Base-by-base conservation (phyloP, 2,888 invertebrate species). In the Oithona nana region DNA sequence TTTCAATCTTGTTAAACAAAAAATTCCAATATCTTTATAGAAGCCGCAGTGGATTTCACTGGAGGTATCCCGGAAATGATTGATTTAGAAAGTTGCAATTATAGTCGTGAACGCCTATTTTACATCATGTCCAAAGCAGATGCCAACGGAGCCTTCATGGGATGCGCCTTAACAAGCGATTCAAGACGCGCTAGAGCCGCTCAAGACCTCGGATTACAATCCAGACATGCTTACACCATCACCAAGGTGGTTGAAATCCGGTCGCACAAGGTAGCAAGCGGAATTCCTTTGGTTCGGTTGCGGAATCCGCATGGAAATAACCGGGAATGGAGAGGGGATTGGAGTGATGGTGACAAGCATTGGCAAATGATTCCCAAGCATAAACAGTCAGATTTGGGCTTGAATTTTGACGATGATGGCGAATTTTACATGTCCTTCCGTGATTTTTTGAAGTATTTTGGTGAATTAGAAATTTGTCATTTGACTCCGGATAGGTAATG, bases 341-440 rank as follows among this genome's bases (percentile, higher is more conserved):
- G 62, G 62, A 29, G 56, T 24, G 62, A 62, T 55, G 56, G 59
- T 28, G 58, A 59, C 26, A 28, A 24, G 13, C n/a, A 63, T 49
- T 67, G 67, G 67, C 64, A 65, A 64, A 65, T 63, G 54, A 67
- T 67, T 48, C 66, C 67, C 1, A 48, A 61, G n/a, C 65, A 67
- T 48, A 64, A 66, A 51, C 64, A 65, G 20, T 64, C 62, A 49
- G 65, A 67, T 63, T 59, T 65, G 48, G 66, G 66, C n/a, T 65
- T 67, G 16, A 66, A 64, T 13, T 66, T 68, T 56, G 67, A 68
- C 29, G 65, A 66, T 39, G 67, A 68, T 56, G 68, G 68, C 39
- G 67, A 68, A 58, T 68, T 68, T 63, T 68, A 67, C 66, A 67
- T 67, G 66, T 64, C 65, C 13, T 67, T 64, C 63, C 65, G 54